Evolutionary conservation across 2,113 vertebrate species (phyloP).

Genomic region (Tringa solitaria): DNA sequence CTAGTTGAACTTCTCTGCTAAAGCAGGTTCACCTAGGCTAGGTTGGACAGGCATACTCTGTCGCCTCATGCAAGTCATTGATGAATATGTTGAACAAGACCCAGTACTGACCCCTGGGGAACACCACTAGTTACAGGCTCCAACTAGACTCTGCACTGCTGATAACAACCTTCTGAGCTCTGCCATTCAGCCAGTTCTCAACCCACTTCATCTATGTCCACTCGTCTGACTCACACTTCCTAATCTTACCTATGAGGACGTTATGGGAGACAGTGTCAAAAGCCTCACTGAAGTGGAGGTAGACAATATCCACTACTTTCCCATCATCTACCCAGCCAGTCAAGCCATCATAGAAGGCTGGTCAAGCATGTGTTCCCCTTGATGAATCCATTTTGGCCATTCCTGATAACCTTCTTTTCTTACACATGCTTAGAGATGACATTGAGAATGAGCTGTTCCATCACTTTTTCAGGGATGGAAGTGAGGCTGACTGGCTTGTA

Average conservation of each 20-base stretch:
- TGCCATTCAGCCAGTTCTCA: background rate
- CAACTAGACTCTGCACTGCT: background rate
- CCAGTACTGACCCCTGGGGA: background rate
- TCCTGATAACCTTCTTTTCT: background rate
- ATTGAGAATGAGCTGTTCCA: background rate
- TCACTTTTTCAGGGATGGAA: background rate
- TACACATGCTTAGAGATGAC: background rate
- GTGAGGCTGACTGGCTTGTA: background rate
- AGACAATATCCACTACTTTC: background rate
- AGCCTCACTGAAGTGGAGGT: background rate
- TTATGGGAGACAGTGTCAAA: background rate
- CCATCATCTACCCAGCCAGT: background rate
- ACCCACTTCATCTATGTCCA: background rate
- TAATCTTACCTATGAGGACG: background rate
- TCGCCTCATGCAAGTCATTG: background rate
- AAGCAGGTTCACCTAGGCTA: background rate
- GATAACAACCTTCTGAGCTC: background rate
- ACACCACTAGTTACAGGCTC: background rate
- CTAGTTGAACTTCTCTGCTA: background rate
- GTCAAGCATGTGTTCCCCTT: background rate
- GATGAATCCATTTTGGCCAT: background rate
- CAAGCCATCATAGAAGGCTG: background rate
- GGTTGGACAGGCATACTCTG: background rate
- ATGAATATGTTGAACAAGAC: background rate
- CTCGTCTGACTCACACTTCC: background rate